Evolutionary conservation across 2,113 vertebrate genomes (phyloP).

Genomic region (Parus major): DNA sequence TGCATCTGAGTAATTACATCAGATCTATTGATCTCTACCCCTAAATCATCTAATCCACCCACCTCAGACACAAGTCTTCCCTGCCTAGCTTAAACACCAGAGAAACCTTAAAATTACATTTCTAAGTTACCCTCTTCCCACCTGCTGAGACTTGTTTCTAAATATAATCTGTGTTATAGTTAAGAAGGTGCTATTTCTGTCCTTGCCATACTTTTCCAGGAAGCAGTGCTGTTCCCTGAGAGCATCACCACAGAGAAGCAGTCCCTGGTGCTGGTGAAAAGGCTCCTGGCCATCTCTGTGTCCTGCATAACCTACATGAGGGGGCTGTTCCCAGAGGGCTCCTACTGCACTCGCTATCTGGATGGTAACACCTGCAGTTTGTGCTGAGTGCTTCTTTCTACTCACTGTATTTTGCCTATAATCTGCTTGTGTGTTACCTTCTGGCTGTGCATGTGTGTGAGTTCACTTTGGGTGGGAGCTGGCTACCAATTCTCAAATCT

Average conservation of each 20-base stretch:
- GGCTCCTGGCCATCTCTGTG: slow-evolving; percentile 71
- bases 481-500: background rate
- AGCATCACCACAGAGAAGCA: slow-evolving; percentile 56
- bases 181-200: background rate
- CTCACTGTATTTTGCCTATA: rapidly evolving
- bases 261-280: slow-evolving; percentile 74
- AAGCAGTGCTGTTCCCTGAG: slow-evolving; percentile 49
- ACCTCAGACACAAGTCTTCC: background rate
- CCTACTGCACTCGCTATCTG: slow-evolving; percentile 71
- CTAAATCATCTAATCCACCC: background rate
- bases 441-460: background rate
- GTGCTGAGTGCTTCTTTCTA: background rate
- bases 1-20: background rate
- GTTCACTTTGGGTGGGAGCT: background rate
- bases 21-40: background rate
- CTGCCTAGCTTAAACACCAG: background rate
- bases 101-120: background rate
- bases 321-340: slow-evolving; percentile 78
- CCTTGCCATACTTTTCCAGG: background rate
- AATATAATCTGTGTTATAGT: background rate
- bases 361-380: slow-evolving; percentile 59
- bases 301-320: slow-evolving; percentile 79
- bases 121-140: background rate
- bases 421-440: background rate
- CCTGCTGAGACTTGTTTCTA: background rate